Evolutionary conservation across 37 sponge, comb jelly and placozoan species (phyloP), one percentile per base, ranked within the genome.

Genomic region (Mnemiopsis leidyi): DNA sequence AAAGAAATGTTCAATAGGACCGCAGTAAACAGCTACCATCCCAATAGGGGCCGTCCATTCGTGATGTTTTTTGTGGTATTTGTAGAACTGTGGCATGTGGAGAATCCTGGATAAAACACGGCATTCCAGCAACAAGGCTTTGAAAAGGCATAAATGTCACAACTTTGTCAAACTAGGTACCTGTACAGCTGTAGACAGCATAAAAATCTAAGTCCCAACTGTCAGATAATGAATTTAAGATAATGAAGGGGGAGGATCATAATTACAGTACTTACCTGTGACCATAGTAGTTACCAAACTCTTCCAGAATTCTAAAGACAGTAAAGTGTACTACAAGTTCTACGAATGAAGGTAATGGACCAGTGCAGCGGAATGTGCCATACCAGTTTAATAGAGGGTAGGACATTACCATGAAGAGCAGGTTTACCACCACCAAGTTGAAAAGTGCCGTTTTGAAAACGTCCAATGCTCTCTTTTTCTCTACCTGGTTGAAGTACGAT

Each of bases 11-110:
- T 98, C 98, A 68, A 97, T 20, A 24, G 98, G 97, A 38, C 95
- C 95, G 73, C 96, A 96, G 94, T 98, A 97, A 35, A 95, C 61
- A 33, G 94, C 68, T 36, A 92, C 69, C 71, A 98, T 93, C 18
- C 94, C 83, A 18, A 96, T 83, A 0, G 98, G 98, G 24, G 96
- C 96, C 0, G 93, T 95, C 96, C 96, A 97, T 76, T 98, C 97
- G 93, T 98, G 98, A 77, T 98, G 98, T 5, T 69, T 94, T 95
- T 97, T 98, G 96, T 98, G 98, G 93, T 93, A 94, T 71, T 94
- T 96, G 95, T 98, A 98, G 38, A 98, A 76, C 68, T 32, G 76
- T 0, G 94, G 94, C 38, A 71, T 93, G 76, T 98, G 98, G 26
- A 96, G 93, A 39, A 96, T 67, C 92, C 98, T 93, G 76, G 21